Evolutionary conservation across 2,888 invertebrate species (phyloP), one percentile per base, ranked within the genome.

Genomic region (Asteroscopus sphinx): DNA sequence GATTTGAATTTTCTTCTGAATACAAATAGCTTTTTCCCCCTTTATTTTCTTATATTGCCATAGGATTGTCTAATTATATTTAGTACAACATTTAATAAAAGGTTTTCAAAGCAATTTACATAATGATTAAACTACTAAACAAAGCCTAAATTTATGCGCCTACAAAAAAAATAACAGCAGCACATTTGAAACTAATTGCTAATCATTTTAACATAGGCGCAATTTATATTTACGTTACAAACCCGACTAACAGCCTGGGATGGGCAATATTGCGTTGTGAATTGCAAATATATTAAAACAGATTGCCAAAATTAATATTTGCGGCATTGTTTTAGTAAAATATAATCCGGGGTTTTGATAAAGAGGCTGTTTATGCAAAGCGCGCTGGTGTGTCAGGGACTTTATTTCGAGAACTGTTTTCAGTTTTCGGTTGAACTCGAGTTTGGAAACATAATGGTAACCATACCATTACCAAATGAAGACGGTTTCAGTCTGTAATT

Each of bases 281-380:
- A 81, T 73, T 77, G 72, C 76, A 77, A 80, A 79, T 80, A 74
- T 77, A 82, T 82, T 81, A 73, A 80, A 80, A 82, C 64, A 59
- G 76, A 82, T 81, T 68, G 75, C 70, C 47, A 42, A 73, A 80
- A 81, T 80, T 80, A 72, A 79, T 81, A 79, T 77, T 77, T 73
- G 76, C 51, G 69, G 76, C 61, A 53, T 67, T 53, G 64, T 67
- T 71, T 49, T 47, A 57, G 45, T 56, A 63, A 71, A 65, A 74
- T 73, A 68, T 72, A 63, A 66, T 63, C 67, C 71, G 57, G 47
- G 71, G 62, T 76, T 81, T 70, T 80, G 76, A 79, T 79, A 63
- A 68, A 80, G 67, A 52, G 73, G 32, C 48, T 68, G 69, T 69
- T 77, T 75, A 62, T 75, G 56, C 52, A 56, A 68, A 64, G 52